Evolutionary conservation across 2,797 vertebrate genomes (phyloP).

Genomic region (Siniperca undulata): DNA sequence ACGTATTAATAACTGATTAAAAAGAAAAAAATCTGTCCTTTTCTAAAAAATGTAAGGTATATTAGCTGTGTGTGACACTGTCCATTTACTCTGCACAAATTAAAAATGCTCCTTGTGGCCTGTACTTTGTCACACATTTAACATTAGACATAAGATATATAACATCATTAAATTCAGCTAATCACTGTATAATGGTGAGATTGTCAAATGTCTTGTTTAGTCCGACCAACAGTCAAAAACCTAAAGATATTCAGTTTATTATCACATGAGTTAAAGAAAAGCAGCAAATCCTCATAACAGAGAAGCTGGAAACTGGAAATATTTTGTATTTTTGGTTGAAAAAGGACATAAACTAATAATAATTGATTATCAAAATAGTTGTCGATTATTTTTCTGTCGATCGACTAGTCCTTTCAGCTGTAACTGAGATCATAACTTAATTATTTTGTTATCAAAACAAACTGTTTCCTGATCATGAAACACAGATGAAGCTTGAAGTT

Average conservation of each 20-base stretch:
- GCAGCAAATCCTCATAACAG: too few species aligned
- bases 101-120: not conserved
- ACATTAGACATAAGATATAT: not conserved
- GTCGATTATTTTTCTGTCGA: not conserved
- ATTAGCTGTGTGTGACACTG: too few species aligned
- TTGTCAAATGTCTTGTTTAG: not conserved
- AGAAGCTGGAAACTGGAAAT: not conserved
- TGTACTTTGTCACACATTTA: not conserved
- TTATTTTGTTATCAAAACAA: not conserved
- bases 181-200: not conserved
- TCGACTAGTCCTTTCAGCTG: not conserved
- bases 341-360: too few species aligned
- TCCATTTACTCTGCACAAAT: too few species aligned
- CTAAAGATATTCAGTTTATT: not conserved
- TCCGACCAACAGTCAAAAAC: not conserved
- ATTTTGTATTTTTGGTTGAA: not conserved
- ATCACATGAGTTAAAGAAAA: too few species aligned
- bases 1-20: not conserved
- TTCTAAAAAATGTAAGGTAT: too few species aligned
- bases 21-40: too few species aligned
- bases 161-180: not conserved
- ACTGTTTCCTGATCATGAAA: not conserved
- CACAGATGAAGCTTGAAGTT: not conserved
- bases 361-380: not conserved
- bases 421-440: not conserved